Evolutionary conservation across 2,113 vertebrate genomes (phyloP), one percentile per base, ranked within the genome.

Genomic region (Cochlearius cochlearius): DNA sequence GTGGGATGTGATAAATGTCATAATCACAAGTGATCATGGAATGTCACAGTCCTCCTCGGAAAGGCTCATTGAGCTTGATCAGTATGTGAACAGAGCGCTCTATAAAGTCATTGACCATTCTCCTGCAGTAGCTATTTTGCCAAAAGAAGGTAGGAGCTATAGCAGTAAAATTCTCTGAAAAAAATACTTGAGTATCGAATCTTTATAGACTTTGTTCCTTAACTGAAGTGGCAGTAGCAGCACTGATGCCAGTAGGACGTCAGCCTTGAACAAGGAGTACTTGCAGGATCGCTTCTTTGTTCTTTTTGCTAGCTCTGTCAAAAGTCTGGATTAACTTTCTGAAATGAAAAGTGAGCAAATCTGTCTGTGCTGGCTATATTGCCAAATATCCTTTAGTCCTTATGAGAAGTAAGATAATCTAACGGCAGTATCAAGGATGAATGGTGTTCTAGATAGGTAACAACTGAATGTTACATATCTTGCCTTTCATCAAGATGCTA

Each of bases 11-110:
- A 53, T 99, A 53, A 99, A 99, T 95, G 96, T 99, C 45, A 98
- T 99, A 12, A 97, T 99, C 92, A 99, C 99, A 34, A 99, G 99
- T 23, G 99, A 99, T 94, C 99, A 99, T 0, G 99, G 99, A 34
- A 99, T 99, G 99, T 97, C 98, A 2, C 98, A 99, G 96, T 98
- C 98, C 1, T 99, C 98, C 49, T 64, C 71, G 2, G 98, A 99
- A 38, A 98, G 98, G 82, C 97, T 99, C 58, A 98, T 99, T 69
- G 99, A 99, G 74, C 98, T 99, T 59, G 99, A 99, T 81, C 94
- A 94, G 52, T 99, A 99, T 1, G 97, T 99, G 90, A 97, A 96
- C 62, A 98, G 97, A 88, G 98, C 99, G 58, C 94, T 98, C 94
- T 99, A 99, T 80, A 94, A 97, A 27, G 98, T 98, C 98, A 97